Base-by-base conservation (phyloP, 1,140 invertebrate genomes). In the Dryas iulia region DNA sequence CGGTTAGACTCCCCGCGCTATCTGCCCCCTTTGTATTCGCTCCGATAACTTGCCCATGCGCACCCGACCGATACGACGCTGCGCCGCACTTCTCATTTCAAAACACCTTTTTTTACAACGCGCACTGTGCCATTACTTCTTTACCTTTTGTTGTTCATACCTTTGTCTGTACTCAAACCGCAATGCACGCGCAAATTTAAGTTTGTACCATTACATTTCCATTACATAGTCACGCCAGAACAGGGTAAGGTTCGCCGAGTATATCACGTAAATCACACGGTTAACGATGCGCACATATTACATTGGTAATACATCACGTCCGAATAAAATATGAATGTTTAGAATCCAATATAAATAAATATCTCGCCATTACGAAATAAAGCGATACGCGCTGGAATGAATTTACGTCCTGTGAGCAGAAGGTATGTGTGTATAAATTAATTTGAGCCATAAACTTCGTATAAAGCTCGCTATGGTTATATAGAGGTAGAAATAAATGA, bases 11-110 rank as follows among this genome's bases (percentile, higher is more conserved):
- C 86, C 87, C 87, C 87, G 87, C 89, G 81, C 82, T 91, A 89
- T 91, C 86, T 89, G 85, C 87, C 86, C 86, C 87, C 85, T 88
- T 87, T 85, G 86, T 89, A 87, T 88, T 89, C 89, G 89, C 87
- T 91, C 89, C 89, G 89, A 91, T 91, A 91, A 91, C 83, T 89
- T 88, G 86, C 89, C 82, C 84, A 85, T 88, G 89, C 89, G 89
- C 89, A 91, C 85, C 89, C 83, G 86, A 91, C 78, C 89, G 89
- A 84, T 82, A 86, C 89, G 85, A 87, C 84, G 83, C 76, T 76
- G 78, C 76, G 79, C 73, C 82, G 75, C 82, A 80, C 81, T 86
- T 87, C 86, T 88, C 87, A 84, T 87, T 89, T 84, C 85, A 82
- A 87, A 90, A 89, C 82, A 85, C 72, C 52, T 76, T 82, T 86